Evolutionary conservation across 2,888 invertebrate genomes (phyloP).

Genomic region (Laothoe populi): DNA sequence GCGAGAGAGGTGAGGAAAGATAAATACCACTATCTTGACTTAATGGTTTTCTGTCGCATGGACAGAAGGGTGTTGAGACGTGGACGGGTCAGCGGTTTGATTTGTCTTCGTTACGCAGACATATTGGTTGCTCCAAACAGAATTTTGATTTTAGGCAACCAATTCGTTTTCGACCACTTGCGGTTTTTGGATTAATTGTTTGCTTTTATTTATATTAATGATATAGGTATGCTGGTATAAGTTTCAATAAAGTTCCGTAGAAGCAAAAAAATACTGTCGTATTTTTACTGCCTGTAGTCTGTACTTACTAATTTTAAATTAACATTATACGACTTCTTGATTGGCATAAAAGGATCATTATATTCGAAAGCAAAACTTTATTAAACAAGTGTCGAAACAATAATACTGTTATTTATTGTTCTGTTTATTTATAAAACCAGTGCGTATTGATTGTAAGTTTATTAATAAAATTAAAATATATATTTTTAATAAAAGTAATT

Average conservation of each 20-base stretch:
- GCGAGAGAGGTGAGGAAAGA: slow-evolving; percentile 60
- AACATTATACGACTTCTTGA: too few species aligned
- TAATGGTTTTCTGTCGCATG: slow-evolving; percentile 74
- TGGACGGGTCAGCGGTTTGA: slow-evolving; percentile 70
- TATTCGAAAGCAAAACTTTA: too few species aligned
- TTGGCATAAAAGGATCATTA: too few species aligned
- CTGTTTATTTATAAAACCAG: too few species aligned
- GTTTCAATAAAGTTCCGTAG: background rate
- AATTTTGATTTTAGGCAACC: slow-evolving; percentile 54
- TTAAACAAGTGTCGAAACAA: too few species aligned
- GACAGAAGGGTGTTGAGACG: slow-evolving; percentile 69
- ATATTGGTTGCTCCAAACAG: slow-evolving; percentile 56
- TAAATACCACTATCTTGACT: slow-evolving; percentile 77
- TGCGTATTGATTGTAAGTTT: too few species aligned
- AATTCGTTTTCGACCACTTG: slow-evolving; percentile 52
- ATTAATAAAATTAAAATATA: too few species aligned
- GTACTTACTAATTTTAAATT: too few species aligned
- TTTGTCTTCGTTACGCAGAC: slow-evolving; percentile 82
- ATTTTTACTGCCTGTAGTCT: too few species aligned
- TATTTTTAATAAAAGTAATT: too few species aligned
- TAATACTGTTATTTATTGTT: too few species aligned
- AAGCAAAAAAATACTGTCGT: too few species aligned
- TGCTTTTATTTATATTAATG: slow-evolving; percentile 11
- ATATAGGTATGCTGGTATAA: background rate
- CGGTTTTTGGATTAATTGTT: slow-evolving; percentile 32